These are phyloP conservation scores for Phenacoccus solenopsis DNA, from an alignment of 1,140 invertebrate genomes.

Conservation along the genomic window DNA sequence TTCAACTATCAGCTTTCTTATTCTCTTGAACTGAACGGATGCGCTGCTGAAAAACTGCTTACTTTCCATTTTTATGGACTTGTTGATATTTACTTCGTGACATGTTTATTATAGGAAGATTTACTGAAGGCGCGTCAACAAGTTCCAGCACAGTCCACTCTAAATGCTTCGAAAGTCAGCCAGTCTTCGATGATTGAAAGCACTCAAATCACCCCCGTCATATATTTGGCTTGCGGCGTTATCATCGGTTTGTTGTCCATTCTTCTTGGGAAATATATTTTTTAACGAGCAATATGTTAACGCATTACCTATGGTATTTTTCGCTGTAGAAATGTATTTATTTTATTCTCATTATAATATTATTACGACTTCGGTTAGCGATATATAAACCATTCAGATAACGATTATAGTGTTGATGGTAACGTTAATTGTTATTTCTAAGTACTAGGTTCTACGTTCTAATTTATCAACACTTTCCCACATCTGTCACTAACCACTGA, in stretches of 20 bases:
- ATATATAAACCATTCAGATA: no score
- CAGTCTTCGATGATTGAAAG: not conserved
- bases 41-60: no score
- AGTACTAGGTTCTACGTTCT: no score
- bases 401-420: no score
- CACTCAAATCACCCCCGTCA: not conserved
- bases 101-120: not conserved
- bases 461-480: no score
- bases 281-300: not conserved
- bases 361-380: no score
- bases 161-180: not conserved
- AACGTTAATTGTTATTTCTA: no score
- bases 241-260: not conserved
- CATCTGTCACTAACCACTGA: no score
- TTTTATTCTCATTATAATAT: not conserved
- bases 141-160: not conserved
- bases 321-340: not conserved
- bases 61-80: not conserved
- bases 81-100: not conserved
- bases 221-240: not conserved
- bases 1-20: no score
- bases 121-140: not conserved
- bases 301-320: not conserved
- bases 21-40: no score
- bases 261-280: conserved; percentile 2